Percentiles rank a stretch among this genome's conserved stretches.
phyloP scores from a whole-genome alignment of 2,797 vertebrate genomes.

The Aplochiton taeniatus region DNA sequence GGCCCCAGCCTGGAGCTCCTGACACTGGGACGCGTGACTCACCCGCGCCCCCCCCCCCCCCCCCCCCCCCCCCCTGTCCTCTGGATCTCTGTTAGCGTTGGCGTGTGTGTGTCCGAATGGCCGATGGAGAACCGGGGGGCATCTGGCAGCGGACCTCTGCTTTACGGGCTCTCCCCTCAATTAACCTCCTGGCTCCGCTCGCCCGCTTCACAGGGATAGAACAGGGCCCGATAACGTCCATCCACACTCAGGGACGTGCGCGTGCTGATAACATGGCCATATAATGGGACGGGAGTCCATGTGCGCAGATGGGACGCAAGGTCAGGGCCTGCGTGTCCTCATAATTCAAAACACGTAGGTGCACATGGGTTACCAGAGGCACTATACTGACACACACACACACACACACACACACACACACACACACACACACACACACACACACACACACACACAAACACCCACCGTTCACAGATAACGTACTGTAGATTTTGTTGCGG shows the following conservation, averaged over 20 bases:
- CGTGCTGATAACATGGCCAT: background rate
- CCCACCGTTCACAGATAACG: background rate
- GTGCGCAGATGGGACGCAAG: no score
- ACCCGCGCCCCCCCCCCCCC: background rate
- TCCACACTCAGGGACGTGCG: background rate
- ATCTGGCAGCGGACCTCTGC: conserved; percentile 55
- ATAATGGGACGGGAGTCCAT: background rate
- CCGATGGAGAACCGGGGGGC: conserved; percentile 42
- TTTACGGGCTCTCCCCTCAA: conserved; percentile 68
- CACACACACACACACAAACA: background rate
- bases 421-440: conserved; percentile 17
- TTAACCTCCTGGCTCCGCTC: conserved; percentile 60
- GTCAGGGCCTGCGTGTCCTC: no score
- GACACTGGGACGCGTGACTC: conserved; percentile 20
- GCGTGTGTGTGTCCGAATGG: conserved; percentile 38
- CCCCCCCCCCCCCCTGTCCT: no score
- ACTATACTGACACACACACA: conserved; percentile 12
- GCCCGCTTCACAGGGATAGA: conserved; percentile 2
- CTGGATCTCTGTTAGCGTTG: conserved; percentile 37
- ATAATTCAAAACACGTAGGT: conserved; percentile 14
- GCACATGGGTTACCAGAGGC: conserved; percentile 1
- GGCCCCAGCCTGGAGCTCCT: conserved; percentile 34
- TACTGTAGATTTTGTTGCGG: no score
- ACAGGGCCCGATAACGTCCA: background rate
- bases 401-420: conserved; percentile 5